Base-by-base conservation (phyloP, 2,888 invertebrate species). In the Drosophila buzzatii region DNA sequence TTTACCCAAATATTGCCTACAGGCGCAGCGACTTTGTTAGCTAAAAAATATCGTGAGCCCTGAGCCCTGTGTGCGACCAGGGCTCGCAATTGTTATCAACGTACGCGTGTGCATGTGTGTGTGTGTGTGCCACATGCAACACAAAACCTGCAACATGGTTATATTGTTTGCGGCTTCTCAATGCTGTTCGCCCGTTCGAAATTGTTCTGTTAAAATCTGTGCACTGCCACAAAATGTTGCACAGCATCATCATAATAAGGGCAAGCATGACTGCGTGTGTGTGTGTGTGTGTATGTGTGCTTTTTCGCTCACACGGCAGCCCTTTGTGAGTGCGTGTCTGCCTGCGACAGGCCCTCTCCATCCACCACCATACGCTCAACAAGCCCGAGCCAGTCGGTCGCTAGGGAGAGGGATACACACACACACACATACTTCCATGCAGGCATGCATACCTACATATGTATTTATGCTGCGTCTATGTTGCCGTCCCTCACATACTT, bases 131-230 rank as follows among this genome's bases (percentile, higher is more conserved):
- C 56, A 49, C 62, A 66, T 77, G 82, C 82, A 76, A 76, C 79
- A 75, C 67, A 63, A 72, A 79, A 65, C 64, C 49, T 85, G 82
- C 90, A 87, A 85, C 85, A 75, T 85, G 80, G 56, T 58, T 39
- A 65, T 53, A 27, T 42, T 31, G 51, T 45, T 42, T 42, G 51
- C 66, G 64, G 23, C 33, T 18, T 51, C 18, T 2, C 14, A 42
- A 12, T 57, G 64, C 88, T 90, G 91, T 59, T 73, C 73, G 78
- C 91, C 91, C 78, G 74, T 64, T 85, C 61, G 14, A 79, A 85
- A 74, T 90, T 91, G 91, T 91, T 88, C 86, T 89, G 90, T 90
- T 91, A 76, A 91, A 91, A 91, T 91, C 90, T 90, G 91, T 86
- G 78, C 79, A 59, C 65, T 73, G 70, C 69, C 73, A 37, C 81